Conservation (phyloP, 92 coral and sea anemone species). For the Phenganax stokvisi region DNA sequence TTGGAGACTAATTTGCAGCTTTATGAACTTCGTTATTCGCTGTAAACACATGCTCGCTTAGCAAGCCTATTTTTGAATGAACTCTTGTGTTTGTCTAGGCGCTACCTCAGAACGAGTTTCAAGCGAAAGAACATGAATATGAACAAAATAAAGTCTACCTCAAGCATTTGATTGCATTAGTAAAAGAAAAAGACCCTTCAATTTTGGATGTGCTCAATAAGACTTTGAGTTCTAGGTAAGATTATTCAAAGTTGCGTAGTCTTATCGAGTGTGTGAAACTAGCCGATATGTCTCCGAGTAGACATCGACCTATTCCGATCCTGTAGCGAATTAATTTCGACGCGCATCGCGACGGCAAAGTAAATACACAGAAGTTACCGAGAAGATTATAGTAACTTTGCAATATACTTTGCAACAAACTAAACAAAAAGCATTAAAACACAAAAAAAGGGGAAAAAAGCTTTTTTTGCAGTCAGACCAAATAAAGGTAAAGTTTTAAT, state of each 20-base stretch:
- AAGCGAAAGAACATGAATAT: conserved; percentile 73
- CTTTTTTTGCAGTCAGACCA: too few species aligned
- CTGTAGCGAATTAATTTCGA: neutral
- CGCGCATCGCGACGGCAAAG: neutral
- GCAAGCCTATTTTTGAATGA: neutral
- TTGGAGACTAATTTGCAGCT: neutral
- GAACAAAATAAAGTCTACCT: conserved; percentile 74
- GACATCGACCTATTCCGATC: too few species aligned
- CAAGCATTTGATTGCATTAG: conserved; percentile 67
- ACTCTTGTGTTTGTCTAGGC: conserved; percentile 45
- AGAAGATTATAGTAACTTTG: too few species aligned
- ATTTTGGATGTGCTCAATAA: conserved; percentile 64
- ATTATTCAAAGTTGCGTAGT: neutral
- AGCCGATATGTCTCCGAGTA: too few species aligned
- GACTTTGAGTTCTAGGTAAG: conserved; percentile 69
- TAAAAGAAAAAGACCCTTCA: conserved; percentile 85
- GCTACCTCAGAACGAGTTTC: conserved; percentile 63
- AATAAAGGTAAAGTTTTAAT: too few species aligned
- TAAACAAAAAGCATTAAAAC: too few species aligned
- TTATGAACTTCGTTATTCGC: neutral
- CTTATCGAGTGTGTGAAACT: neutral
- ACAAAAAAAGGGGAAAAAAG: too few species aligned
- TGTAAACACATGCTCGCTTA: neutral
- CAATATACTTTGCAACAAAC: too few species aligned
- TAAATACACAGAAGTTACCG: neutral